phyloP scores from a whole-genome alignment of 2,888 invertebrate genomes.

The Tuberolachnus salignus region DNA sequence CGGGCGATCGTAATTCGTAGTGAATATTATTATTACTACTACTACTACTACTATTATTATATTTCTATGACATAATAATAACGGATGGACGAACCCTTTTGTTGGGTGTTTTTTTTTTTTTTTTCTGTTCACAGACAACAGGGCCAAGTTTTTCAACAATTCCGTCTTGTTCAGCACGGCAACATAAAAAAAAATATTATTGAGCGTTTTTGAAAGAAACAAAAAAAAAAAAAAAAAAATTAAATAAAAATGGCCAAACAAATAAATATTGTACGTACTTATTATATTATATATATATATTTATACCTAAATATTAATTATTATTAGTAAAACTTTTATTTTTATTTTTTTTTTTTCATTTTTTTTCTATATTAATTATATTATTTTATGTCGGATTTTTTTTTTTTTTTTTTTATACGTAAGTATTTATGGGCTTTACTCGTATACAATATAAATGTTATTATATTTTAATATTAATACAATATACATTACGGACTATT shows the following conservation, averaged over 20 bases:
- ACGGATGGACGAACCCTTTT: neutral
- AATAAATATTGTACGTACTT: no score
- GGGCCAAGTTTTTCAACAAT: slow-evolving; percentile 82
- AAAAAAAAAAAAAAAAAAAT: neutral
- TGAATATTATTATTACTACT: neutral
- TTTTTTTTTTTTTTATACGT: slow-evolving; percentile 28
- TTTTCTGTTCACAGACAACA: slow-evolving; percentile 64
- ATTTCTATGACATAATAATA: no score
- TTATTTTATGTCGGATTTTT: no score
- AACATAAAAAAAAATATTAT: slow-evolving; percentile 66
- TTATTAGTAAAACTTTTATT: slow-evolving; percentile 4
- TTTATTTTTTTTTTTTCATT: slow-evolving; percentile 27
- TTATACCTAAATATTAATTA: no score
- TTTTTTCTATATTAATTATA: no score
- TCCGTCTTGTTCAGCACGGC: slow-evolving; percentile 88
- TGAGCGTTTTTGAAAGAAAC: neutral
- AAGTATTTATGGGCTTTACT: slow-evolving; percentile 42
- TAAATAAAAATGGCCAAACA: slow-evolving; percentile 38
- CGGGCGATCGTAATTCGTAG: neutral
- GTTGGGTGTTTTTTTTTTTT: slow-evolving; percentile 13
- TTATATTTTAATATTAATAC: slow-evolving; percentile 21
- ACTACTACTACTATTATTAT: no score
- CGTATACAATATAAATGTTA: neutral
- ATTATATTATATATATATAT: no score
- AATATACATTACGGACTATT: slow-evolving; percentile 20